These are phyloP conservation scores for Hozukius guyotensis DNA, from an alignment of 2,797 vertebrate genomes.

Conservation along the genomic window DNA sequence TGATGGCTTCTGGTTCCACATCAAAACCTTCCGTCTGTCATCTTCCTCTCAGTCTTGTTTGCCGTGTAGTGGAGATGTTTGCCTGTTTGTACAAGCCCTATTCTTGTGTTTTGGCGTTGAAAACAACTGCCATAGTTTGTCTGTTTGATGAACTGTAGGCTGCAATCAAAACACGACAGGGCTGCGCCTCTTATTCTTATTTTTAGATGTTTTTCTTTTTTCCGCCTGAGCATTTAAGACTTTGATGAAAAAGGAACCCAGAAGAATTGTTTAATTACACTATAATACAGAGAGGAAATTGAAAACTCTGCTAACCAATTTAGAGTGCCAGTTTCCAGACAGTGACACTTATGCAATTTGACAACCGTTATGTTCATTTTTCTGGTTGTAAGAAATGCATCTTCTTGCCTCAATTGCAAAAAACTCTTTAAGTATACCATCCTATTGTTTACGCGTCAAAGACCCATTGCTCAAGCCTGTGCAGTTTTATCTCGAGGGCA, in stretches of 20 bases:
- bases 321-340: background rate
- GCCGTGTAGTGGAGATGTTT: slow-evolving; percentile 12
- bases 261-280: background rate
- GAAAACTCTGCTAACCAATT: background rate
- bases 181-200: background rate
- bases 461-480: background rate
- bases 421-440: background rate
- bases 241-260: background rate
- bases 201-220: background rate
- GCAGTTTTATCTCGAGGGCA: background rate
- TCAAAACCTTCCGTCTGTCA: slow-evolving; percentile 26
- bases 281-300: background rate
- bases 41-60: slow-evolving; percentile 28
- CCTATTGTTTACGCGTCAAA: background rate
- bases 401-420: background rate
- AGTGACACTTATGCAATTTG: background rate
- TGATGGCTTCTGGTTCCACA: slow-evolving; percentile 52
- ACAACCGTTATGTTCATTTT: background rate
- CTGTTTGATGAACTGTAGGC: slow-evolving; percentile 10
- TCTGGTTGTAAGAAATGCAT: background rate
- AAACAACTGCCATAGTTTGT: slow-evolving; percentile 15
- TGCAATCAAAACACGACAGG: slow-evolving; percentile 12
- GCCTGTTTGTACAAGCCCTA: slow-evolving; percentile 32
- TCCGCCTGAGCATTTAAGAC: background rate
- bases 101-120: slow-evolving; percentile 18